Evolutionary conservation across 2,113 vertebrate species (phyloP).

Genomic region (Peromyscus leucopus): DNA sequence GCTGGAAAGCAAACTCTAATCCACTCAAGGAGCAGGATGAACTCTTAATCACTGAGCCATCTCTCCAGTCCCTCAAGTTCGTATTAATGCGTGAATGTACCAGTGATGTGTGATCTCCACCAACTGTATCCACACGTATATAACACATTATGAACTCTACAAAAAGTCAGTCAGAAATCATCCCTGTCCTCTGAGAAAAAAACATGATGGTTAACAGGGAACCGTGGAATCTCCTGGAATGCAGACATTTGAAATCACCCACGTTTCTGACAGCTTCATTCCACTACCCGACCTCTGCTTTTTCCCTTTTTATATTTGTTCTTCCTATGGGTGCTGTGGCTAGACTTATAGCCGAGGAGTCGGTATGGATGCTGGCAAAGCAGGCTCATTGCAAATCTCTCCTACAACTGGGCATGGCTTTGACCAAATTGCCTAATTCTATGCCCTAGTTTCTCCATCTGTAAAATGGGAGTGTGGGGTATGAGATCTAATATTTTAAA

Average conservation of each 20-base stretch:
- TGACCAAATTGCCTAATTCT: background rate
- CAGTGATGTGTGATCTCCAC: background rate
- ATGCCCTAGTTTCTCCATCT: background rate
- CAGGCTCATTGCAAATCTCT: background rate
- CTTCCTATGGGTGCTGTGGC: background rate
- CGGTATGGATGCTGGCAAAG: background rate
- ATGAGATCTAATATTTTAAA: background rate
- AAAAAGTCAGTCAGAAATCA: background rate
- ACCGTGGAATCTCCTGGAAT: background rate
- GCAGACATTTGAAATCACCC: background rate
- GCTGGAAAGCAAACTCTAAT: background rate
- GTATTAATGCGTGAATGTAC: background rate
- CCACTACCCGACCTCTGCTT: rapidly evolving
- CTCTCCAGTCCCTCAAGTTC: background rate
- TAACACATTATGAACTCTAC: background rate
- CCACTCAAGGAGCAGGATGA: background rate
- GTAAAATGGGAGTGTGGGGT: background rate
- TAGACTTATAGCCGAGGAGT: background rate
- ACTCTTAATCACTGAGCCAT: no score
- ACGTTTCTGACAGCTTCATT: background rate
- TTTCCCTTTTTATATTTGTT: background rate
- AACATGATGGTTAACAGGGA: background rate
- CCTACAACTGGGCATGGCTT: background rate
- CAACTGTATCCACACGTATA: background rate
- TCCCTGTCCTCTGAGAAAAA: background rate